These are phyloP conservation scores for Biston stratarius DNA, from an alignment of 2,888 invertebrate genomes.

Conservation along the genomic window DNA sequence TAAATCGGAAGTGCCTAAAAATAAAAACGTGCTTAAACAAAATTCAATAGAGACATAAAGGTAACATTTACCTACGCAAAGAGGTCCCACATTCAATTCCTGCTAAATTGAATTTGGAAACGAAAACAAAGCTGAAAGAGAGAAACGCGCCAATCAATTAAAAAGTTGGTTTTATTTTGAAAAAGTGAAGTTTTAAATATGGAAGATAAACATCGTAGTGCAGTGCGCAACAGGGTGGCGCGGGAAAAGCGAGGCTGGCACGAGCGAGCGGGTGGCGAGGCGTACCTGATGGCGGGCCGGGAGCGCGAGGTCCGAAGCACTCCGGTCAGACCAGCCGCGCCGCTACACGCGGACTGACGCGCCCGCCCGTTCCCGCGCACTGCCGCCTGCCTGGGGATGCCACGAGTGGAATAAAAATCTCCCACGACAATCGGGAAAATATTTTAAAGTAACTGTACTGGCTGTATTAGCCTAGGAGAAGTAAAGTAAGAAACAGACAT, in stretches of 20 bases:
- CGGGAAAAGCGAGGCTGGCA: constrained; percentile 49
- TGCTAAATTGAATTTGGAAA: constrained; percentile 32
- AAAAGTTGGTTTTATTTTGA: constrained; percentile 34
- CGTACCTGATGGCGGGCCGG: constrained; percentile 71
- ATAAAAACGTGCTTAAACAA: constrained; percentile 33
- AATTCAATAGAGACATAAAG: constrained; percentile 29
- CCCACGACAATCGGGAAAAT: constrained; percentile 13
- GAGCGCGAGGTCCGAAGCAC: constrained; percentile 65
- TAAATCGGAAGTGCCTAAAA: constrained; percentile 36
- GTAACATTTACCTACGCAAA: constrained; percentile 33
- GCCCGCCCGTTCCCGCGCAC: constrained; percentile 55
- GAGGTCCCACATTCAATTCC: constrained; percentile 32
- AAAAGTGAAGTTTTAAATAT: constrained; percentile 32
- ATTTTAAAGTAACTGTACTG: neutral
- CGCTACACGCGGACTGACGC: constrained; percentile 80
- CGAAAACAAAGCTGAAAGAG: constrained; percentile 38
- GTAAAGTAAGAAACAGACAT: no score
- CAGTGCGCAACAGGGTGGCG: constrained; percentile 82
- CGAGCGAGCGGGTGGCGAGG: constrained; percentile 55
- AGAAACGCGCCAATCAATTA: constrained; percentile 34
- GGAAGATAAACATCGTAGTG: constrained; percentile 74
- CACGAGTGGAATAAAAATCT: constrained; percentile 35
- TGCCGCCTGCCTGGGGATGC: constrained; percentile 56
- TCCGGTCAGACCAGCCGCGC: constrained; percentile 69
- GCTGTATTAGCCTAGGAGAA: no score